A percentile compares a stretch with the other conserved stretches of the same genome.
These are phyloP conservation scores for Orchesella flavescens DNA, from an alignment of 2,888 invertebrate species.

Conservation along the genomic window DNA sequence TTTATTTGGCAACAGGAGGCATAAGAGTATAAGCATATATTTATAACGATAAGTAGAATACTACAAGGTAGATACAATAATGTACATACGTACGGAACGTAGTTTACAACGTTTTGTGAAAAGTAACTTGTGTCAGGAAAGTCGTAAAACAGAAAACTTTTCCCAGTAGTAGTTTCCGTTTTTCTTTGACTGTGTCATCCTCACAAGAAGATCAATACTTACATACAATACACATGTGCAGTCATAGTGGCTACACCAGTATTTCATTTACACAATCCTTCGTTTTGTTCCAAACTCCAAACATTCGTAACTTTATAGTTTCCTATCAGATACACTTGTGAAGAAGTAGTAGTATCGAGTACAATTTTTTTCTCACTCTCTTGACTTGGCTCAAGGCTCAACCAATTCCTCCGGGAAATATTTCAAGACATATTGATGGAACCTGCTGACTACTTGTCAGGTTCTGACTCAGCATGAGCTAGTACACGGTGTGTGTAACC, in stretches of 20 bases:
- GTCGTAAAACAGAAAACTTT: constrained; percentile 45
- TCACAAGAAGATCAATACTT: not conserved
- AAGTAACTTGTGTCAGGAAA: constrained; percentile 36
- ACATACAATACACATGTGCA: not conserved
- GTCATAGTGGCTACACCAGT: constrained; percentile 2
- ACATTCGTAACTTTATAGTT: too few relatives aligned
- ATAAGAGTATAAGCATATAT: too few relatives aligned
- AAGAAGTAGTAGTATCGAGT: too few relatives aligned
- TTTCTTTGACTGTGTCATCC: constrained; percentile 16
- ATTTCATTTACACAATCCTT: constrained; percentile 42
- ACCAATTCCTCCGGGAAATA: constrained; percentile 47
- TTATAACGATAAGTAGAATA: too few relatives aligned
- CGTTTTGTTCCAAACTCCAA: constrained; percentile 42
- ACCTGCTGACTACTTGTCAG: constrained; percentile 52
- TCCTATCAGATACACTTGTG: not conserved
- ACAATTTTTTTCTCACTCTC: not conserved
- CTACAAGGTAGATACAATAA: not conserved
- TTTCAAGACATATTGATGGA: constrained; percentile 55
- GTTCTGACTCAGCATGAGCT: constrained; percentile 50
- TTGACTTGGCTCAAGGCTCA: constrained; percentile 22
- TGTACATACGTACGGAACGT: not conserved
- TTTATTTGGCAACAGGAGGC: not conserved
- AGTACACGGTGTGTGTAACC: not conserved
- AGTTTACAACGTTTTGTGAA: too few relatives aligned
- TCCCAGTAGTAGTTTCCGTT: constrained; percentile 35